Conservation (phyloP, 2,888 invertebrate genomes). For the Mantis religiosa region DNA sequence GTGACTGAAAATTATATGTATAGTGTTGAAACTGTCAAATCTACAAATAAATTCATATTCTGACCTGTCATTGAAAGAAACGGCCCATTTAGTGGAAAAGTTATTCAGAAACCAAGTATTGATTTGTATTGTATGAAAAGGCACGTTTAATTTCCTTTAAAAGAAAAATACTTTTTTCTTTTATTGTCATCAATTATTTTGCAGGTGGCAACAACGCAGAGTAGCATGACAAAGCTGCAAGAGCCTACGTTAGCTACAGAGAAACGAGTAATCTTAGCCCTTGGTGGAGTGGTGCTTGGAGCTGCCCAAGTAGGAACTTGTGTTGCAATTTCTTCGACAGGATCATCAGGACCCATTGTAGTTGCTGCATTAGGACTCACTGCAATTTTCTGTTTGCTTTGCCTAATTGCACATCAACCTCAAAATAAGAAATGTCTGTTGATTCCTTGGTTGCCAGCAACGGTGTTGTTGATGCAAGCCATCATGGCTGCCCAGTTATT, state of each 20-base stretch:
- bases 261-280: conserved; percentile 34
- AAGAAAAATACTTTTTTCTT: background rate
- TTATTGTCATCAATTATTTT: background rate
- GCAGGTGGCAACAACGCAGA: background rate
- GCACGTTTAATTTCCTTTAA: background rate
- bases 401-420: conserved; percentile 56
- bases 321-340: background rate
- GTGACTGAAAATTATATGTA: too few species aligned
- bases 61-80: too few species aligned
- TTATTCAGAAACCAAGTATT: background rate
- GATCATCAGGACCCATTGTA: background rate
- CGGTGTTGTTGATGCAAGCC: conserved; percentile 49
- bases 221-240: conserved; percentile 24
- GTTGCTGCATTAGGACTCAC: background rate
- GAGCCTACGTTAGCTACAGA: conserved; percentile 35
- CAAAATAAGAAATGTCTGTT: conserved; percentile 37
- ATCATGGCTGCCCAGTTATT: conserved; percentile 53
- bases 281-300: conserved; percentile 31
- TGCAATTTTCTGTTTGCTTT: conserved; percentile 19
- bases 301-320: background rate
- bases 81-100: too few species aligned
- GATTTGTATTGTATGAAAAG: background rate
- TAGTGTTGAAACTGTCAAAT: too few species aligned
- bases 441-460: conserved; percentile 46
- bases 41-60: too few species aligned